Evolutionary conservation across 2,888 invertebrate species (phyloP), one percentile per base, ranked within the genome.

Genomic region (Galerucella calmariensis): DNA sequence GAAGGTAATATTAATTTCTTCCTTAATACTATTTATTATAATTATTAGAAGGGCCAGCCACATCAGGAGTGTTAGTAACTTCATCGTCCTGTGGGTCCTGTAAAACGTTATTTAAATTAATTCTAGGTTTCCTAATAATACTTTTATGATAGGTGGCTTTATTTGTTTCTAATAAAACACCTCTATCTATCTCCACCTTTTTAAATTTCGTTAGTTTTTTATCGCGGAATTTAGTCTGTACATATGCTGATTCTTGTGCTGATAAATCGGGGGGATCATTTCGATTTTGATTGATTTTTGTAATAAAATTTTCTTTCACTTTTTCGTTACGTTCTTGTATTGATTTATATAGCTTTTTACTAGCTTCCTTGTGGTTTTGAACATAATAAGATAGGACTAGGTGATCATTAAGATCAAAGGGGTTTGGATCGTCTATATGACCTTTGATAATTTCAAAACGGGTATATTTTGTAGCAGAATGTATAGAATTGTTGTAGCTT

Each of bases 361-460:
- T 41, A 1, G 58, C 58, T 41, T 41, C 10, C 58, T 68, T 68
- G 44, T 68, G 59, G 41, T 68, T 68, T 27, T 68, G 68, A 8
- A 68, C 24, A 68, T 68, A 68, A 58, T 68, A 58, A 8, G 58
- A 68, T 51, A 68, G 6, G 35, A 68, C 14, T 35, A 68, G n/a
- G 16, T 68, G 68, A 12, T 68, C 58, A 16, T 68, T 58, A 2
- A 58, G 14, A 20, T 68, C 68, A 58, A 68, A 68, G 12, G 68
- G 58, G 58, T 68, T 59, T n/a, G 68, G 68, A 16, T 44, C 59
- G n/a, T 72, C 59, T 16, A 68, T 72, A 59, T 77, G 74, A 6
- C 72, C 75, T 67, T 72, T 70, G 2, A 75, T 66, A 35, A 78
- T 66, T 70, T 78, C 62, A 51, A 20, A 20, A 20, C 1, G 20